Conservation (phyloP, 2,113 vertebrate genomes). For the Oncorhynchus tshawytscha region DNA sequence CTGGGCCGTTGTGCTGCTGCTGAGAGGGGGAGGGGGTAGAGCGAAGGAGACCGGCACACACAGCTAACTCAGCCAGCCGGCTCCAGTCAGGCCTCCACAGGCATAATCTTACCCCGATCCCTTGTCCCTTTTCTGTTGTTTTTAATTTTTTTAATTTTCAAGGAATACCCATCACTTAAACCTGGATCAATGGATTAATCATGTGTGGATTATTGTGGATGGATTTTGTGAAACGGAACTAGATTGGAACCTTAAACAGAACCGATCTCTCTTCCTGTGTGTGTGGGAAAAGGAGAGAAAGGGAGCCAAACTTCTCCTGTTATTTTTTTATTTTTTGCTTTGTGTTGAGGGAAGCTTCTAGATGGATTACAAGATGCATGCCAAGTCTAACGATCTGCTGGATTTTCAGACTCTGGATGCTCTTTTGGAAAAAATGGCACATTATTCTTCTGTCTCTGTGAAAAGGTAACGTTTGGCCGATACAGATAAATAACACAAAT, state of each 20-base stretch:
- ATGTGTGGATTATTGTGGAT: constrained; percentile 33
- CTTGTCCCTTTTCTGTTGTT: constrained; percentile 38
- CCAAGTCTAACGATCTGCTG: constrained; percentile 80
- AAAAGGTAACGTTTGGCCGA: constrained; percentile 72
- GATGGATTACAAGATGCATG: constrained; percentile 82
- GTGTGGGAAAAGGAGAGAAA: constrained; percentile 49
- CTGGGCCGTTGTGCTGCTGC: constrained; percentile 76
- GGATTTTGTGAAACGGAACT: constrained; percentile 58
- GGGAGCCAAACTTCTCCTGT: constrained; percentile 53
- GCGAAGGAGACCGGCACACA: constrained; percentile 73
- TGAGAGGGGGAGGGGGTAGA: constrained; percentile 79
- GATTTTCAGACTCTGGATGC: constrained; percentile 82
- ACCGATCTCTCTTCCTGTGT: constrained; percentile 31
- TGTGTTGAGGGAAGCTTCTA: constrained; percentile 58
- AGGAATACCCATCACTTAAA: constrained; percentile 49
- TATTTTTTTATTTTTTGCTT: constrained; percentile 49
- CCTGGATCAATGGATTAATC: constrained; percentile 47
- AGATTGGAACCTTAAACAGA: constrained; percentile 52
- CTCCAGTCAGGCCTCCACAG: constrained; percentile 62
- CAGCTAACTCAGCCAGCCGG: constrained; percentile 72
- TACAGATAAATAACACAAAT: not conserved
- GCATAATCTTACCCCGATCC: constrained; percentile 44
- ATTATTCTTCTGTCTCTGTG: constrained; percentile 75
- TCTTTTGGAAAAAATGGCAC: constrained; percentile 80
- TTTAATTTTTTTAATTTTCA: not conserved